phyloP scores from a whole-genome alignment of 2,797 vertebrate genomes.

The Thalassophryne amazonica region DNA sequence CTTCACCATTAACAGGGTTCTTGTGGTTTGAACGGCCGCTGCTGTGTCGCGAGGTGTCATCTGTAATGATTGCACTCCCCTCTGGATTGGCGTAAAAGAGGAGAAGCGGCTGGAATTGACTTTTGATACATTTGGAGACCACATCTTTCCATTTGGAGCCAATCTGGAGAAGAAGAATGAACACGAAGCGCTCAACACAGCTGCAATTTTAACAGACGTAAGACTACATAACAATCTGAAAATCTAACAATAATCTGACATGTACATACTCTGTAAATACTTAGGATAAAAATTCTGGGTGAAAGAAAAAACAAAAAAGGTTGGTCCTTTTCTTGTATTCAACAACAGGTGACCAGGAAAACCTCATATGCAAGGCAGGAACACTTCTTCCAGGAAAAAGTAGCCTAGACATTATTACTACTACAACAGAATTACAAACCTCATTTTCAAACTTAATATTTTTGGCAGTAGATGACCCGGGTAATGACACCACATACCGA shows the following conservation, averaged over 20 bases:
- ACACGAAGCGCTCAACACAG: background rate
- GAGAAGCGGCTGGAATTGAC: constrained; percentile 95
- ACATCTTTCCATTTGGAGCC: constrained; percentile 96
- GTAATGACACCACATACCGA: no score
- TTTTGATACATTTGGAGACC: constrained; percentile 89
- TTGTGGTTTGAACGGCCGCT: constrained; percentile 80
- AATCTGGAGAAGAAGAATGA: constrained; percentile 71
- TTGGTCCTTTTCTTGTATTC: no score
- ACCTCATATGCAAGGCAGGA: no score
- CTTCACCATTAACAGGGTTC: constrained; percentile 72
- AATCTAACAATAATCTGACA: background rate
- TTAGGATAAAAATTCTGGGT: no score
- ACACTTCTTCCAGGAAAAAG: no score
- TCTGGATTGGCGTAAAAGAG: constrained; percentile 95
- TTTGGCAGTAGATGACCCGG: no score
- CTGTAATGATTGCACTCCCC: constrained; percentile 85
- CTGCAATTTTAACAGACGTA: background rate
- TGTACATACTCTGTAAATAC: background rate
- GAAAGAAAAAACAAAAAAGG: no score
- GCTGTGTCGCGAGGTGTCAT: constrained; percentile 81
- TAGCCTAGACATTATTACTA: no score
- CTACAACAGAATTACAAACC: no score
- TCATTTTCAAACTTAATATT: no score
- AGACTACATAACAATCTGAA: background rate
- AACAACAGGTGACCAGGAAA: no score